Evolutionary conservation across 1,140 invertebrate species (phyloP), one percentile per base, ranked within the genome.

Genomic region (Scaptomyza hsui): DNA sequence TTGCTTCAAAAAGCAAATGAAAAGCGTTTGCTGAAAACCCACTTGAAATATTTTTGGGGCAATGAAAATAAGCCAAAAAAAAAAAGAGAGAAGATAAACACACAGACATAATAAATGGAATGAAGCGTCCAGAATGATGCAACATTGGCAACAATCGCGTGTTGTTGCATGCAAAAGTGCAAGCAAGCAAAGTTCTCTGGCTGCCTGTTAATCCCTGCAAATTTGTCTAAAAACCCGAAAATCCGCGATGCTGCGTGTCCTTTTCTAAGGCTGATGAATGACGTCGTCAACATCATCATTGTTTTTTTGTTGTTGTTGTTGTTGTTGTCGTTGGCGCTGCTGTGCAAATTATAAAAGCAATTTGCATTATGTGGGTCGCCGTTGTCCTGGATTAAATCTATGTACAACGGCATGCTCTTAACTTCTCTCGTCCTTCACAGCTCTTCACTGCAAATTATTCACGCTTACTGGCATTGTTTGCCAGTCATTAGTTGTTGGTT

Each of bases 301-400:
- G 24, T 24, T 24, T 4, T 24, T 24, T 19, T 24, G n/a, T n/a
- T 9, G 5, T 41, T 16, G 37, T 15, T 41, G 41, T 44, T 44
- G 42, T 12, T 21, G 16, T 44, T 44, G 39, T 18, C 35, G 45
- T 19, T 42, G 52, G 10, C 39, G 15, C 71, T 75, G 77, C 80
- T 85, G 77, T 85, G 82, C 70, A 88, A 81, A 85, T 85, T 85
- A 81, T 86, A 81, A 73, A 65, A 80, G 80, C 81, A 80, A 85
- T 85, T 85, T 86, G 81, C 80, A 86, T 85, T 86, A 85, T 79
- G 80, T 83, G 80, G 80, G 80, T 76, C 80, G 80, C 21, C 42
- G 19, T 62, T 41, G 64, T 45, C 61, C 59, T 24, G 76, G 79
- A 72, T 85, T 83, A 75, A 69, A 59, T 47, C 4, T n/a, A 18